A percentile compares a stretch with the other conserved stretches of the same genome.
These are phyloP conservation scores for Drosophila formosana DNA, from an alignment of 2,888 invertebrate species.

Conservation along the genomic window DNA sequence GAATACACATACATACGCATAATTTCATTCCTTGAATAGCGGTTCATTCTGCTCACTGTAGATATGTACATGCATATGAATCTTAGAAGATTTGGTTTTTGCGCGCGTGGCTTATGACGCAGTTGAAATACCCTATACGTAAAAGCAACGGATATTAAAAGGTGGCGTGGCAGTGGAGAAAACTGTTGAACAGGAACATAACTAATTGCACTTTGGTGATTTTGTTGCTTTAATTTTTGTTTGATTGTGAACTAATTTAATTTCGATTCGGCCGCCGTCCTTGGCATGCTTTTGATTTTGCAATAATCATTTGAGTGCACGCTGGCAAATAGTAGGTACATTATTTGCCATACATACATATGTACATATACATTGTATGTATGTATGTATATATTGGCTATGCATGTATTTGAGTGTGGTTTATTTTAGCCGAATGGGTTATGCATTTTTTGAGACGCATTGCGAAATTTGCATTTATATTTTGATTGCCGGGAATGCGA, in stretches of 20 bases:
- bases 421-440: constrained; percentile 48
- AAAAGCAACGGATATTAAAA: constrained; percentile 35
- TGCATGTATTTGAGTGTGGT: constrained; percentile 14
- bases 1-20: not conserved
- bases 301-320: constrained; percentile 43
- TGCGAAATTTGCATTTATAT: constrained; percentile 43
- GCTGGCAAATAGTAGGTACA: too few relatives aligned
- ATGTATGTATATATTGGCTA: not conserved
- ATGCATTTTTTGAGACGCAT: constrained; percentile 28
- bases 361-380: not conserved
- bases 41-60: constrained; percentile 14
- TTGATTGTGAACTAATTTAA: constrained; percentile 69
- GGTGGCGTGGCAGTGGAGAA: constrained; percentile 16
- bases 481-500: constrained; percentile 17
- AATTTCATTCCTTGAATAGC: constrained; percentile 10
- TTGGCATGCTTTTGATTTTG: constrained; percentile 76
- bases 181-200: constrained; percentile 27
- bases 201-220: constrained; percentile 44
- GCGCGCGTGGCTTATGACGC: constrained; percentile 46
- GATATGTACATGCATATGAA: constrained; percentile 2
- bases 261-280: constrained; percentile 66
- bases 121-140: constrained; percentile 47
- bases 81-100: constrained; percentile 28
- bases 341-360: too few relatives aligned
- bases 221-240: constrained; percentile 6